These are phyloP conservation scores for Agelastica alni DNA, from an alignment of 2,888 invertebrate species.

Conservation along the genomic window DNA sequence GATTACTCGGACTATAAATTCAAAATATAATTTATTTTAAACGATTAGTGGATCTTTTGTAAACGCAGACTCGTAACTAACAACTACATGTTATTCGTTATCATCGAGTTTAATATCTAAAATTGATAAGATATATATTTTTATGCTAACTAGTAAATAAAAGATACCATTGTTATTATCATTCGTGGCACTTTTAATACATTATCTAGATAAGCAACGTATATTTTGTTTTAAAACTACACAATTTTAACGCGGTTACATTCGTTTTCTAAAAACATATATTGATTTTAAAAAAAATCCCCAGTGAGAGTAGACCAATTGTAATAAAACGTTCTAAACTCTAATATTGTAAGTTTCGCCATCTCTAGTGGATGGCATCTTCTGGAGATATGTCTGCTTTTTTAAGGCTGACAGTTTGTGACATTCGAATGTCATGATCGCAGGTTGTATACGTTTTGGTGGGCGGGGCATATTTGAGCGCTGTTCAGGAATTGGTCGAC, in stretches of 20 bases:
- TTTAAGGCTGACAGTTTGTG: no score
- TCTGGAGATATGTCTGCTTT: no score
- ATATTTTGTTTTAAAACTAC: constrained; percentile 19
- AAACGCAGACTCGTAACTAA: constrained; percentile 26
- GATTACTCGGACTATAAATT: constrained; percentile 4
- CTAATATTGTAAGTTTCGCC: no score
- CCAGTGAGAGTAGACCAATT: no score
- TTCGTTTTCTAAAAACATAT: no score
- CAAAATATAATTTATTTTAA: constrained; percentile 11
- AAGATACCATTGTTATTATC: constrained; percentile 28
- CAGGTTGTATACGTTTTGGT: no score
- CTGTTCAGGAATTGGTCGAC: no score
- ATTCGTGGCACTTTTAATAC: constrained; percentile 17
- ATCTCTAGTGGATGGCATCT: no score
- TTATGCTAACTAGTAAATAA: constrained; percentile 43
- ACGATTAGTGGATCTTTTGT: constrained; percentile 15
- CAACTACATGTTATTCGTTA: constrained; percentile 26
- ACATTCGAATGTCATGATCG: no score
- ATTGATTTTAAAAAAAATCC: no score
- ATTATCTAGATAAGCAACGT: constrained; percentile 23
- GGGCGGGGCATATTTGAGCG: no score
- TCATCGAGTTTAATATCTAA: constrained; percentile 28
- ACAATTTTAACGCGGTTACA: constrained; percentile 10
- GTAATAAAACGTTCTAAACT: no score
- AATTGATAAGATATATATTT: constrained; percentile 41